These are phyloP conservation scores for Lamprotornis superbus DNA, from an alignment of 2,113 vertebrate species.

Conservation along the genomic window DNA sequence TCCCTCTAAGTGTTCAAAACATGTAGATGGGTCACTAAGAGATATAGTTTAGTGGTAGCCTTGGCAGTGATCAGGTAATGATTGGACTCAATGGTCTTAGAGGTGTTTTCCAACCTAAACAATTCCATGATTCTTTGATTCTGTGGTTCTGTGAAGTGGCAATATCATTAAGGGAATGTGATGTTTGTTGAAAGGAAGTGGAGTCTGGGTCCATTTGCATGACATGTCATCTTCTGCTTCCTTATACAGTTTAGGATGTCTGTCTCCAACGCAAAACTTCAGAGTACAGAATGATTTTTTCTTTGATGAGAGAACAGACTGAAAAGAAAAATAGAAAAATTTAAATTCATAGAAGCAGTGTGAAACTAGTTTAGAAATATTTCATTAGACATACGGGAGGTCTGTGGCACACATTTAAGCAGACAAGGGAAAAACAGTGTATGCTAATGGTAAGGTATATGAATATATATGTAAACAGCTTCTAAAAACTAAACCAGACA, in stretches of 20 bases:
- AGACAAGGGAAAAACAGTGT: neutral
- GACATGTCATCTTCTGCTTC: rapidly evolving
- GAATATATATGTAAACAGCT: neutral
- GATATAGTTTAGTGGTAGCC: neutral
- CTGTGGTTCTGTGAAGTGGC: neutral
- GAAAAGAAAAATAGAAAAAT: neutral
- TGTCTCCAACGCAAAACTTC: neutral
- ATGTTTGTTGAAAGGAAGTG: neutral
- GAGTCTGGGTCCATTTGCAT: neutral
- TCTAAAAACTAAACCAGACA: neutral
- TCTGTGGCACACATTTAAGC: neutral
- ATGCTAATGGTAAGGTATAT: neutral
- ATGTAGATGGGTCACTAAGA: neutral
- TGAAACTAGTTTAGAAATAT: neutral
- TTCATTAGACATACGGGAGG: neutral
- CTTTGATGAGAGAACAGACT: neutral
- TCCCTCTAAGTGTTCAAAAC: neutral
- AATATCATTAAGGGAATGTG: neutral
- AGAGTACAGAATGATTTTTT: neutral
- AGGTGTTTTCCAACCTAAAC: neutral
- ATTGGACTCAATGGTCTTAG: neutral
- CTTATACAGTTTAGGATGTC: neutral
- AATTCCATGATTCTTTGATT: neutral
- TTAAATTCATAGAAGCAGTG: neutral
- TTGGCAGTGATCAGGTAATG: neutral